These are phyloP conservation scores for Tipula helvola DNA, from an alignment of 2,888 invertebrate species.

Conservation along the genomic window DNA sequence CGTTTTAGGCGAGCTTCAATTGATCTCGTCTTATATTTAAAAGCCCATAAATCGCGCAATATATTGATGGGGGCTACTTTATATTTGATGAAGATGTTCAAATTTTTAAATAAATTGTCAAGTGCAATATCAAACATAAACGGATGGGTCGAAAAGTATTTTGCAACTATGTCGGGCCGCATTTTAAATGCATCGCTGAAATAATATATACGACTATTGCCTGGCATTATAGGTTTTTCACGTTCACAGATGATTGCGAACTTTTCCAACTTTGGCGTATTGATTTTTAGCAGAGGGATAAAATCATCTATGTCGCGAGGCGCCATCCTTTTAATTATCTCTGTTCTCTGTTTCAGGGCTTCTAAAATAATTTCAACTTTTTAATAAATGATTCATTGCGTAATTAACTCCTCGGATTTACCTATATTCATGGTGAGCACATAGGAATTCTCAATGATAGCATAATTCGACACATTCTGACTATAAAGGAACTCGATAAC, in stretches of 20 bases:
- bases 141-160: conserved; percentile 38
- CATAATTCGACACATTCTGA: background rate
- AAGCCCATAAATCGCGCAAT: conserved; percentile 48
- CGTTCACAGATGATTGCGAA: conserved; percentile 22
- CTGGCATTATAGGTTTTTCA: conserved; percentile 35
- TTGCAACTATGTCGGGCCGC: conserved; percentile 36
- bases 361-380: background rate
- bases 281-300: conserved; percentile 39
- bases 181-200: conserved; percentile 40
- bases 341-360: background rate
- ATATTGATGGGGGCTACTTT: conserved; percentile 42
- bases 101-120: conserved; percentile 40
- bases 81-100: conserved; percentile 41
- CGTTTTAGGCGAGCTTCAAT: conserved; percentile 40
- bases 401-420: background rate
- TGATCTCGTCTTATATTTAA: conserved; percentile 44
- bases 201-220: conserved; percentile 45
- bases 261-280: conserved; percentile 26
- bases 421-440: background rate
- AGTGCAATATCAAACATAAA: conserved; percentile 45
- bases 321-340: conserved; percentile 19
- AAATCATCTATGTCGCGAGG: conserved; percentile 39
- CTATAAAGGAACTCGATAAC: background rate
- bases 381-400: background rate
- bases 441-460: background rate